Evolutionary conservation across 2,888 invertebrate genomes (phyloP), one percentile per base, ranked within the genome.

Genomic region (Drosophila nigricruria): DNA sequence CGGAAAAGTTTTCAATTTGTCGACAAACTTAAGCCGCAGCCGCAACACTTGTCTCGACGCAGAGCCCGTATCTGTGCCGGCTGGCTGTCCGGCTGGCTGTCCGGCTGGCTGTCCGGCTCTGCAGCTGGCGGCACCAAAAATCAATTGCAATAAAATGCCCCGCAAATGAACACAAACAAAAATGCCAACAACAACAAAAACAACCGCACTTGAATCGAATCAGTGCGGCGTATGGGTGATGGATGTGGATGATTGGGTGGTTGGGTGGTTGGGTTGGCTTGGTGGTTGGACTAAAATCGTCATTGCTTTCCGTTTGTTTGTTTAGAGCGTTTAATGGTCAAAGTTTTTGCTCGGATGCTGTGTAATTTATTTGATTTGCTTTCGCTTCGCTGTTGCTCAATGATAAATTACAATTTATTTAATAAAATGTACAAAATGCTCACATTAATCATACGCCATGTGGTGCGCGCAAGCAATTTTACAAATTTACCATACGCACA

Each of bases 121-220:
- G 82, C 85, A 86, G 89, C 85, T 86, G 85, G 80, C 89, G 89
- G 78, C 89, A 76, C 88, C 82, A 58, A 88, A 89, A 86, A 89
- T 86, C 85, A 86, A 88, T 86, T 89, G 89, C 88, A 89, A 80
- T 88, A 77, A 86, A 86, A 88, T 79, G 58, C 59, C 47, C 62
- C 50, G 58, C 72, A 77, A 80, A 73, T 77, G 67, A 77, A 82
- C 66, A 66, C 56, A 79, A 68, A 50, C 57, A 75, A 53, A 58
- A 82, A 75, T 64, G 59, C 52, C 64, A 64, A 56, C 59, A 54
- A 4, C 9, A 53, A 27, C 53, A 38, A 54, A 18, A 38, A 18
- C 14, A 54, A 27, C 45, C 27, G 52, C 40, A 49, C 30, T 32
- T 1, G n/a, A 54, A 49, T 53, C 53, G 57, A 58, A 42, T 30